Conservation (phyloP, 2,797 vertebrate genomes). For the Oreortyx pictus region DNA sequence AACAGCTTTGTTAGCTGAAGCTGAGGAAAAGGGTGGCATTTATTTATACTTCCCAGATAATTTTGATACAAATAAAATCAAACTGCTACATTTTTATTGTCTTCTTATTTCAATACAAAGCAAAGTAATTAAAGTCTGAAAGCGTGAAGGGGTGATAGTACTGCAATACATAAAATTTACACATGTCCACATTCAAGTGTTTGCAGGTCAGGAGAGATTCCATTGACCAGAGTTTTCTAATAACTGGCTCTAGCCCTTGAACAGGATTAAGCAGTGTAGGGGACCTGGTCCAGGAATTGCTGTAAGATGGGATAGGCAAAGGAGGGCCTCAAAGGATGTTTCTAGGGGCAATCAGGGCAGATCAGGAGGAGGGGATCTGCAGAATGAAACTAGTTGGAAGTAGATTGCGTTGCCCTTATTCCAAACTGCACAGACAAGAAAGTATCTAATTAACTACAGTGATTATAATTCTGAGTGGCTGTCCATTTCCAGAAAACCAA, state of each 20-base stretch:
- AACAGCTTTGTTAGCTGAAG: neutral
- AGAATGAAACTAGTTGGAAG: neutral
- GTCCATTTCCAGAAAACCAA: neutral
- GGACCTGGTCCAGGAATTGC: neutral
- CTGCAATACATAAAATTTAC: neutral
- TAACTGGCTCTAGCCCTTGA: neutral
- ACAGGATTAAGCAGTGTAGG: neutral
- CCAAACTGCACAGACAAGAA: neutral
- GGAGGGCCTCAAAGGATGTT: neutral
- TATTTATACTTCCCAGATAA: neutral
- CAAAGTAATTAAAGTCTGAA: neutral
- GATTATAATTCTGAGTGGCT: neutral
- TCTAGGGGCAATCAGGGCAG: neutral
- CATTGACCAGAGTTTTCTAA: neutral
- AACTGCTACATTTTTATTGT: neutral
- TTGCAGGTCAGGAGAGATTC: neutral
- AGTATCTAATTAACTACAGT: neutral
- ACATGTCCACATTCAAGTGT: neutral
- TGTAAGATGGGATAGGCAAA: neutral
- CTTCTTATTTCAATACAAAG: neutral
- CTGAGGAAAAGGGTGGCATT: neutral
- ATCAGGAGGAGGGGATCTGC: neutral
- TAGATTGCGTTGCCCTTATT: neutral
- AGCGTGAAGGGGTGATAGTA: neutral
- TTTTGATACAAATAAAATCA: neutral